Conservation (phyloP, 2,888 invertebrate species). For the Clostera curtula region DNA sequence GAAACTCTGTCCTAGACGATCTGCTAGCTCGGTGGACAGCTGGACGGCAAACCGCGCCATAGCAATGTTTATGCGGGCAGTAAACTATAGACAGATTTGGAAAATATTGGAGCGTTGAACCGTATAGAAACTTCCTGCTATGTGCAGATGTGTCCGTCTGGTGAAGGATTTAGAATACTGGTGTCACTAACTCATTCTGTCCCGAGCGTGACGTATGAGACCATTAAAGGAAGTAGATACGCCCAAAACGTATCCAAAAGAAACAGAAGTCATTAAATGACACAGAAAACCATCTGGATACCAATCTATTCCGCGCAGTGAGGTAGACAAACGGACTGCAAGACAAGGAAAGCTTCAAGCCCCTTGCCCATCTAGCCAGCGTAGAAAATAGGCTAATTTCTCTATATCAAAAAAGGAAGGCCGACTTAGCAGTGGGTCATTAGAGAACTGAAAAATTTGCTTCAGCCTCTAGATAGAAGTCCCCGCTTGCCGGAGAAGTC, state of each 20-base stretch:
- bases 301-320: too few species aligned
- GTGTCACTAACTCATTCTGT: too few species aligned
- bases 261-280: too few species aligned
- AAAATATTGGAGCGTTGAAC: constrained; percentile 17
- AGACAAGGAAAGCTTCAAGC: constrained; percentile 8
- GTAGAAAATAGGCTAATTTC: constrained; percentile 2
- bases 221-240: too few species aligned
- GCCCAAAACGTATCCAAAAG: too few species aligned
- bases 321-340: constrained; percentile 6
- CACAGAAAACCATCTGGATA: too few species aligned
- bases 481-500: constrained; percentile 33
- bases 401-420: not conserved
- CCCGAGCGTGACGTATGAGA: too few species aligned
- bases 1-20: constrained; percentile 6
- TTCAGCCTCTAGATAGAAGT: constrained; percentile 53
- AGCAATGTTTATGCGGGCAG: constrained; percentile 12
- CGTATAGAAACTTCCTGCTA: constrained; percentile 13
- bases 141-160: constrained; percentile 8
- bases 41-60: constrained; percentile 1
- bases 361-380: constrained; percentile 5
- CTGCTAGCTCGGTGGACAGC: constrained; percentile 16
- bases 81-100: constrained; percentile 22
- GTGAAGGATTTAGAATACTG: too few species aligned
- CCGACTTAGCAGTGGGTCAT: too few species aligned
- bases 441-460: constrained; percentile 3